Percentiles rank a stretch among this genome's conserved stretches.
Conservation (phyloP, 2,797 vertebrate species). For the Pagetopsis macropterus region DNA sequence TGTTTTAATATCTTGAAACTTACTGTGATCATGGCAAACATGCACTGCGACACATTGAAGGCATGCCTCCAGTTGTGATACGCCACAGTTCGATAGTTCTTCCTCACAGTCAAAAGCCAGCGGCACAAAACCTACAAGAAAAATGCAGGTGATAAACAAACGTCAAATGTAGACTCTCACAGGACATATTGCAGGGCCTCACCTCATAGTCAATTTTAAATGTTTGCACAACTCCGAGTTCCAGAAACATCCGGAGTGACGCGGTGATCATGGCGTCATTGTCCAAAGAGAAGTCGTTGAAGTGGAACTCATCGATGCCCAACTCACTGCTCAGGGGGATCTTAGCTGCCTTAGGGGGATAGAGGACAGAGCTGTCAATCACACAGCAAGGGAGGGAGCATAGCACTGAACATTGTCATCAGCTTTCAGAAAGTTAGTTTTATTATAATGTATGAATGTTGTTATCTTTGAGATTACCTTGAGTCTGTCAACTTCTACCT, state of each 20-base stretch:
- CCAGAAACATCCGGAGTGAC: slow-evolving; percentile 86
- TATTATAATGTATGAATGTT: not conserved
- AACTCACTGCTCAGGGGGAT: slow-evolving; percentile 84
- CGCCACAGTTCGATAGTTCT: slow-evolving; percentile 86
- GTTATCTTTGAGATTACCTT: slow-evolving; percentile 75
- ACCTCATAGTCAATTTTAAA: slow-evolving; percentile 89
- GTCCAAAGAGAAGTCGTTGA: slow-evolving; percentile 88
- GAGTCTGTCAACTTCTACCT: slow-evolving; percentile 86
- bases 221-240: slow-evolving; percentile 85
- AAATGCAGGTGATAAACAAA: not conserved
- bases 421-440: not conserved
- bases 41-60: slow-evolving; percentile 87
- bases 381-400: slow-evolving; percentile 7
- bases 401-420: not conserved
- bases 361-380: slow-evolving; percentile 57
- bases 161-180: not conserved
- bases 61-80: slow-evolving; percentile 89
- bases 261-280: slow-evolving; percentile 87
- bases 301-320: slow-evolving; percentile 85
- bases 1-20: slow-evolving; percentile 42
- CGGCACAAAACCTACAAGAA: slow-evolving; percentile 82
- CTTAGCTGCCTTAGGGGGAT: slow-evolving; percentile 82
- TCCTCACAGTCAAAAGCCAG: slow-evolving; percentile 87
- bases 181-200: slow-evolving; percentile 24
- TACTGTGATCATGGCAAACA: slow-evolving; percentile 86